Evolutionary conservation across 2,797 vertebrate species (phyloP).

Genomic region (Atherinosoma microstoma): DNA sequence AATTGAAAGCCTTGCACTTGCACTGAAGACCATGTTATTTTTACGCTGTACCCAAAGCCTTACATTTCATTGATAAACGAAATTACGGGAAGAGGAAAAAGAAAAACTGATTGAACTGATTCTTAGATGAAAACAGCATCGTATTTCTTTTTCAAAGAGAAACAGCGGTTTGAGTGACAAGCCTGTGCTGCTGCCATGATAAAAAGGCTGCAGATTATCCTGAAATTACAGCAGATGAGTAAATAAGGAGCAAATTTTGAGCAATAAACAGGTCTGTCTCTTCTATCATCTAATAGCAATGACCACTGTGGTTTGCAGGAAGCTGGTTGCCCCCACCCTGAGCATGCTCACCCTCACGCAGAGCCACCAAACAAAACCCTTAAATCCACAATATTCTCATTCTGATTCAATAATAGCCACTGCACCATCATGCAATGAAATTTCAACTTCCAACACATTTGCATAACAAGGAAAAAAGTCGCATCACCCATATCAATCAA

Average conservation of each 20-base stretch:
- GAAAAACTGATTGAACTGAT: neutral
- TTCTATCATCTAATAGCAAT: neutral
- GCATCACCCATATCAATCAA: neutral
- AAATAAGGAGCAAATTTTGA: neutral
- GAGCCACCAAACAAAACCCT: neutral
- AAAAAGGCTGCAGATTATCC: neutral
- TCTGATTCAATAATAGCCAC: neutral
- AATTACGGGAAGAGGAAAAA: neutral
- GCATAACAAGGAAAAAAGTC: neutral
- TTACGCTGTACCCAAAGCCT: neutral
- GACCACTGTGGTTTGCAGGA: too few species aligned
- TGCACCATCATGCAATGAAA: neutral
- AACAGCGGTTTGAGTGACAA: neutral
- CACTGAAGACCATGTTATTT: constrained; percentile 1
- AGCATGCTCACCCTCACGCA: neutral
- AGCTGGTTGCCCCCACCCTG: neutral
- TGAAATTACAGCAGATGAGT: neutral
- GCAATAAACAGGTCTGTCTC: neutral
- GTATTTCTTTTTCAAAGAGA: neutral
- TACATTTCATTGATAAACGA: neutral
- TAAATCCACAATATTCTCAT: neutral
- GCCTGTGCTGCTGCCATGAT: neutral
- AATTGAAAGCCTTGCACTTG: constrained; percentile 13
- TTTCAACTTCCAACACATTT: neutral
- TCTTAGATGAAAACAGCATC: neutral